phyloP scores from a whole-genome alignment of 2,113 vertebrate species.

The Protomyctophum bolini region DNA sequence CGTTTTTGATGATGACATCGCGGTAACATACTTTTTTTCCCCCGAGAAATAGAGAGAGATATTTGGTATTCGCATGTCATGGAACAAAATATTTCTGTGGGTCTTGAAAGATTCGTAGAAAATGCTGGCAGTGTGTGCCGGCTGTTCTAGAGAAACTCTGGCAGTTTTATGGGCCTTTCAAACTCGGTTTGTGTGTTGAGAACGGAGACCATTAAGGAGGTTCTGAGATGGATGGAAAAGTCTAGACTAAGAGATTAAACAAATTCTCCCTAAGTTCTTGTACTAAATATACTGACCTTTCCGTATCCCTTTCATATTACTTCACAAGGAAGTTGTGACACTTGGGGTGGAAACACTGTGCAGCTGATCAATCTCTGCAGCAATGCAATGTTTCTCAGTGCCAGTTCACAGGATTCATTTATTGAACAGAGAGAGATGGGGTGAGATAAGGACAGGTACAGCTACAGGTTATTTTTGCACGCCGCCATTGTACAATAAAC shows the following conservation, averaged over 20 bases:
- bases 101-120: too few species aligned
- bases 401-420: slow-evolving; percentile 2
- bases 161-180: too few species aligned
- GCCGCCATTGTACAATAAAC: too few species aligned
- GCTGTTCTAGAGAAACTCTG: too few species aligned
- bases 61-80: too few species aligned
- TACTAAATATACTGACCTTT: slow-evolving; percentile 24
- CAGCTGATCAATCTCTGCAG: slow-evolving; percentile 15
- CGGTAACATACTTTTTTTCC: too few species aligned
- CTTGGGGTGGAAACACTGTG: not conserved
- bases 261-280: slow-evolving; percentile 13
- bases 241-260: not conserved
- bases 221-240: not conserved
- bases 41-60: too few species aligned
- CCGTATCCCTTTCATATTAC: slow-evolving; percentile 7
- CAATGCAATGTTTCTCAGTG: slow-evolving; percentile 18
- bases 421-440: not conserved
- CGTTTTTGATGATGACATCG: too few species aligned
- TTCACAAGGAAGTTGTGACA: slow-evolving; percentile 14
- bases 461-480: too few species aligned
- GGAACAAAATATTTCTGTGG: too few species aligned
- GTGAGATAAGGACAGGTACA: slow-evolving; percentile 9
- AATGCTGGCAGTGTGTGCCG: too few species aligned
- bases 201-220: not conserved
- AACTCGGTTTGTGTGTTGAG: too few species aligned